A percentile compares a stretch with the other conserved stretches of the same genome.
phyloP scores from a whole-genome alignment of 2,797 vertebrate species.

The Champsocephalus gunnari region DNA sequence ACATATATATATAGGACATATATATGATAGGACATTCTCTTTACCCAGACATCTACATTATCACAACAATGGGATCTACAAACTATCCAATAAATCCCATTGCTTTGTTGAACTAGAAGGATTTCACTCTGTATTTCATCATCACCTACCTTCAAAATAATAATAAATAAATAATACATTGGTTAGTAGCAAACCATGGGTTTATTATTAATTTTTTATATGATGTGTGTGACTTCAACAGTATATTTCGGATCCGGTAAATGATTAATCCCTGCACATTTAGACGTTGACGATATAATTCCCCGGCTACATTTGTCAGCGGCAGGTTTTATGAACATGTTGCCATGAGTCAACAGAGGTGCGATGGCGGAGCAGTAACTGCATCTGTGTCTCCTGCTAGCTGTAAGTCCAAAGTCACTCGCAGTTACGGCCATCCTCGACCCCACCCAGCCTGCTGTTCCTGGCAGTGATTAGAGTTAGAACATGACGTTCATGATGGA shows the following conservation, averaged over 20 bases:
- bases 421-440: slow-evolving; percentile 20
- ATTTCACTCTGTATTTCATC: neutral
- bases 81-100: neutral
- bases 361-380: slow-evolving; percentile 42
- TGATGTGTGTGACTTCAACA: neutral
- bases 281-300: neutral
- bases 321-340: slow-evolving; percentile 53
- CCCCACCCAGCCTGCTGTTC: slow-evolving; percentile 41
- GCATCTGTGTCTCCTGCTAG: slow-evolving; percentile 16
- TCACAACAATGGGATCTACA: neutral
- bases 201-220: neutral
- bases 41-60: neutral
- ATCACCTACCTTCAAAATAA: neutral
- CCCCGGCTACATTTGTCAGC: neutral
- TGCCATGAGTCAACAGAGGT: slow-evolving; percentile 37
- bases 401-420: slow-evolving; percentile 75
- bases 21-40: neutral
- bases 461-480: slow-evolving; percentile 24
- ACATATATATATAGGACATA: no score
- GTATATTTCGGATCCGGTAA: neutral
- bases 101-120: neutral
- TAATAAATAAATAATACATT: no score
- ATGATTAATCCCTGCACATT: neutral
- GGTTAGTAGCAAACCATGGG: no score
- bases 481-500: slow-evolving; percentile 17